Evolutionary conservation across 2,113 vertebrate species (phyloP), one percentile per base, ranked within the genome.

Genomic region (Mandrillus leucophaeus): DNA sequence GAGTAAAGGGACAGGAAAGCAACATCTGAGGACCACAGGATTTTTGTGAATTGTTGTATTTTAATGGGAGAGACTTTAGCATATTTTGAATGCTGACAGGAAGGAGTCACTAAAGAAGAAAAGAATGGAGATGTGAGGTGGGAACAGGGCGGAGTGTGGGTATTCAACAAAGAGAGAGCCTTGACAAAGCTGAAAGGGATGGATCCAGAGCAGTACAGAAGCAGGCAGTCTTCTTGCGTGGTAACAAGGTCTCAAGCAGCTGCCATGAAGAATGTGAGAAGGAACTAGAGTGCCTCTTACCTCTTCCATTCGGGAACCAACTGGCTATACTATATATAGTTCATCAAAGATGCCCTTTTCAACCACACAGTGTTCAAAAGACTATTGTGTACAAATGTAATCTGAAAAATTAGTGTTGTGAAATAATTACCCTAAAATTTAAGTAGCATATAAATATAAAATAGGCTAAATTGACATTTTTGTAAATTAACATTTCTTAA

Each of bases 391-490:
- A 73, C 55, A 81, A 64, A 70, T 38, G 32, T 57, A 52, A 87
- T 88, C 75, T 89, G 79, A 93, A 93, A 92, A 89, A 55, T 64
- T 32, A 86, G 66, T n/a, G 59, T 91, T 88, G 61, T 89, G 73
- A 57, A 78, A 93, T 70, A 83, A 95, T 55, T 59, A 73, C 48
- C n/a, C 78, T 79, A 68, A 85, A 85, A 30, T 14, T 43, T 43
- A 93, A 85, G 32, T 25, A 73, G 73, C 61, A 86, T 50, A 50
- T 22, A 92, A 84, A n/a, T 45, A 83, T 75, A 66, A 93, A 76
- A 75, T 32, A 94, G 45, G 70, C 59, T 68, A 68, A 57, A 70
- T 83, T 97, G 88, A 70, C n/a, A 86, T 86, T 79, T 96, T 93
- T 70, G n/a, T 38, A 50, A 90, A 68, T 64, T 38, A 73, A 40